Base-by-base conservation (phyloP, 2,113 vertebrate genomes). In the Vidua chalybeata region DNA sequence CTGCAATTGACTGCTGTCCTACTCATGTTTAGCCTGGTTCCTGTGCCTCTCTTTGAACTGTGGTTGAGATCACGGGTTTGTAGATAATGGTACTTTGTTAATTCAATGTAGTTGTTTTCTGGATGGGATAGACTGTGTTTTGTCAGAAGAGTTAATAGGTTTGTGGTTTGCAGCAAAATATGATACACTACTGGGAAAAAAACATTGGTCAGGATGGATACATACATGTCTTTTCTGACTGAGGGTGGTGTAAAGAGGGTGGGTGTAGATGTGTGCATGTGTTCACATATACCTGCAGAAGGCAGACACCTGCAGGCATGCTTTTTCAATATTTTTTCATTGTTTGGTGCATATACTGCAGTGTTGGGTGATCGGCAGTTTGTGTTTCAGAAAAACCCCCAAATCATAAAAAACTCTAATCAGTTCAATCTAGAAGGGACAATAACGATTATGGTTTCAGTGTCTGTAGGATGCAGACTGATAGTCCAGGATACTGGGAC, bases 181-280 rank as follows among this genome's bases (percentile, higher is more conserved):
- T 11, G 4, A 30, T 48, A 18, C 2, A 45, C 15, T 71, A 41
- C 61, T 90, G 31, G 31, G 61, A 66, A 81, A 77, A 77, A 74
- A 18, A 3, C 20, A 17, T 5, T 54, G 27, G 14, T 77, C 18
- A 20, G 62, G 9, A 18, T 73, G n/a, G 79, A 7, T 30, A 22
- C 69, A 7, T 49, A 16, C 0, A 35, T 35, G 0, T n/a, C 6
- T 83, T 68, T 76, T 76, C 26, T 1, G 0, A 5, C 31, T 84
- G 15, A 39, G 41, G 27, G 6, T 84, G 59, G 15, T 67, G 30
- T 31, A 49, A 76, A 7, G 45, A 85, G 24, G 6, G 10, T 31
- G 45, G 1, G 1, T 1, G 2, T 46, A 49, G 11, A 33, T 68
- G 8, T 46, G 43, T 26, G 23, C 31, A 1, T 33, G 7, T 37